Base-by-base conservation (phyloP, 2,797 vertebrate species). In the Helarctos malayanus region DNA sequence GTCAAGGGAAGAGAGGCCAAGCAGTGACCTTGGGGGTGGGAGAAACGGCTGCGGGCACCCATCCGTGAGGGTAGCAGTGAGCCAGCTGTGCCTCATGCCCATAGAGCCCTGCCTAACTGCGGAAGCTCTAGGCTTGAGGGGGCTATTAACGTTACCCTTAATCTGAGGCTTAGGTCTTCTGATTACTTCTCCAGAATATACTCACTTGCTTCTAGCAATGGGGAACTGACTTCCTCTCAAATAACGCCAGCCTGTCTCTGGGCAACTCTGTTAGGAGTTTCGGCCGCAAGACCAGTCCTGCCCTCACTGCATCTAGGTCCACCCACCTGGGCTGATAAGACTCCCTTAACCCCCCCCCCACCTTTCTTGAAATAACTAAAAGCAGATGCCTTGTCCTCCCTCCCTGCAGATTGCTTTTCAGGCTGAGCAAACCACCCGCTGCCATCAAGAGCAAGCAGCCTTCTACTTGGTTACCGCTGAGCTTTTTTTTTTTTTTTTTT, bases 281-380 rank as follows among this genome's bases (percentile, higher is more conserved):
- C 3, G 69, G 76, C n/a, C 32, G 5, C 0, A 41, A 57, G 57
- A 7, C 21, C 10, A 10, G 14, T n/a, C 79, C 61, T 69, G 47
- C 38, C 59, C 4, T 57, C 8, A 0, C 0, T 29, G 47, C 1
- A 2, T 35, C 47, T 13, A 16, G 23, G 9, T 35, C 38, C 12
- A 21, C 19, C 27, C 23, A 23, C 25, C 57, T 29, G 7, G 41
- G 41, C 45, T 7, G 2, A 29, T 25, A 0, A 2, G 73, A 61
- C 52, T 27, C 56, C n/a, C 12, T 54, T 47, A n/a, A 41, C 41
- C 49, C 4, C 47, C 8, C 61, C 2, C 38, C 41, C 52, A 38
- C 45, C 7, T 71, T 69, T 78, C 73, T 93, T 65, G 83, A 68
- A 56, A 25, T 59, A 49, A 56, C 52, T 52, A 38, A 75, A 83